A percentile compares a stretch with the other conserved stretches of the same genome.
Conservation (phyloP, 2,113 vertebrate species). For the Emydura subglobosa region DNA sequence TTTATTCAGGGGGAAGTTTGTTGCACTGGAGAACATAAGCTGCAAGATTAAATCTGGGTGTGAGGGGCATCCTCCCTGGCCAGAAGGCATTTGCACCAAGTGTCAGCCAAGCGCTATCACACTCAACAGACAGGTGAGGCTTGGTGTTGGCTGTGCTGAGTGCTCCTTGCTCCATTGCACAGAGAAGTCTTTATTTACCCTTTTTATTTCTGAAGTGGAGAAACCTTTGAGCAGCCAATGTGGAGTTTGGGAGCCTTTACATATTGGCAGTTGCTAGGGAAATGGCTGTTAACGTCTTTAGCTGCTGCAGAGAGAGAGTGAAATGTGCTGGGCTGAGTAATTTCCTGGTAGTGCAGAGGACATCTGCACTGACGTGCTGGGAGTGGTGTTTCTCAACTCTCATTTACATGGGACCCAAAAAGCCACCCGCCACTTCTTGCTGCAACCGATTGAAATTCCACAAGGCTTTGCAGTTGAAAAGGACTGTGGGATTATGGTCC, state of each 20-base stretch:
- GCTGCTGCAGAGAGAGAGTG: background rate
- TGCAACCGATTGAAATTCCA: background rate
- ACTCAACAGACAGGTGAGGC: slow-evolving; percentile 94
- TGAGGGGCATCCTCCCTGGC: slow-evolving; percentile 97
- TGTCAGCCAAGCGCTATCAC: slow-evolving; percentile 99
- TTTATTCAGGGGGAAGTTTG: slow-evolving; percentile 92
- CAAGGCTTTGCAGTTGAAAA: background rate
- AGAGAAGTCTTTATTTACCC: background rate
- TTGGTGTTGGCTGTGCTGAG: background rate
- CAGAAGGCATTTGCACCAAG: slow-evolving; percentile 98
- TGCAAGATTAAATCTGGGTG: slow-evolving; percentile 99
- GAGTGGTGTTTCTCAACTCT: background rate
- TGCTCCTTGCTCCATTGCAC: background rate
- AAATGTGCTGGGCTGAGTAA: background rate
- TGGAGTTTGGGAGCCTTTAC: background rate
- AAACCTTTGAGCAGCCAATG: background rate
- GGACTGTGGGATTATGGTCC: background rate
- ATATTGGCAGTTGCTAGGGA: background rate
- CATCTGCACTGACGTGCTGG: background rate
- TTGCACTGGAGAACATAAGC: slow-evolving; percentile 98
- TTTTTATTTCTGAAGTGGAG: background rate
- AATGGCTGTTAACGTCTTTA: background rate
- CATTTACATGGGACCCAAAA: background rate
- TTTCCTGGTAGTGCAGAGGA: background rate
- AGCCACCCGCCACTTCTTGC: background rate